Evolutionary conservation across 2,113 vertebrate genomes (phyloP).

Genomic region (Calyptommatus sinebrachiatus): DNA sequence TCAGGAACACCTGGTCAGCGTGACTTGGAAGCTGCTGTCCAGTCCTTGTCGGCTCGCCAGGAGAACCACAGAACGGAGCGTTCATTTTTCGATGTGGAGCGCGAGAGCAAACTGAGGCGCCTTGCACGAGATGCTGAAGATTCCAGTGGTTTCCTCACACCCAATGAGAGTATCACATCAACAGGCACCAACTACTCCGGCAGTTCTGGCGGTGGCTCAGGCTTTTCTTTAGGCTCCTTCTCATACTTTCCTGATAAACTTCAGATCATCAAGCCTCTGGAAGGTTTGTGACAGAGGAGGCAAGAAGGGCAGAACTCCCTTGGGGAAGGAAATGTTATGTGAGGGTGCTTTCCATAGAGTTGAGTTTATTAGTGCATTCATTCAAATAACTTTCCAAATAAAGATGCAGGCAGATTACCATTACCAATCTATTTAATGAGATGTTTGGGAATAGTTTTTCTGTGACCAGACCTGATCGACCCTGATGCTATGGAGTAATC

Average conservation of each 20-base stretch:
- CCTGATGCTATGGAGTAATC: too few relatives aligned
- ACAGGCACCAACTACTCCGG: conserved; percentile 76
- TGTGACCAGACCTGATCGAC: too few relatives aligned
- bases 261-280: conserved; percentile 87
- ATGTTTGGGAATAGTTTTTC: too few relatives aligned
- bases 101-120: conserved; percentile 71
- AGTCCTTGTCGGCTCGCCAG: conserved; percentile 77
- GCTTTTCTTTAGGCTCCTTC: conserved; percentile 74
- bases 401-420: too few relatives aligned
- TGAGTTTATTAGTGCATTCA: too few relatives aligned
- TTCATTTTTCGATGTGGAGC: conserved; percentile 81
- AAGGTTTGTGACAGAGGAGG: conserved; percentile 67
- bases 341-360: too few relatives aligned
- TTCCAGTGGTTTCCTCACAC: conserved; percentile 82
- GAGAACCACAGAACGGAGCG: conserved; percentile 71
- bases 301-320: not conserved
- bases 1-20: conserved; percentile 73
- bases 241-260: conserved; percentile 82
- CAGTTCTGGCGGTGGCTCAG: conserved; percentile 69
- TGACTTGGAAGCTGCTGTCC: conserved; percentile 82
- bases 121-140: conserved; percentile 64
- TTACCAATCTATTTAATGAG: too few relatives aligned
- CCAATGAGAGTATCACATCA: conserved; percentile 77
- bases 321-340: too few relatives aligned
- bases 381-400: too few relatives aligned